phyloP scores from a whole-genome alignment of 2,888 invertebrate genomes.

The Pandemis cinnamomeana region DNA sequence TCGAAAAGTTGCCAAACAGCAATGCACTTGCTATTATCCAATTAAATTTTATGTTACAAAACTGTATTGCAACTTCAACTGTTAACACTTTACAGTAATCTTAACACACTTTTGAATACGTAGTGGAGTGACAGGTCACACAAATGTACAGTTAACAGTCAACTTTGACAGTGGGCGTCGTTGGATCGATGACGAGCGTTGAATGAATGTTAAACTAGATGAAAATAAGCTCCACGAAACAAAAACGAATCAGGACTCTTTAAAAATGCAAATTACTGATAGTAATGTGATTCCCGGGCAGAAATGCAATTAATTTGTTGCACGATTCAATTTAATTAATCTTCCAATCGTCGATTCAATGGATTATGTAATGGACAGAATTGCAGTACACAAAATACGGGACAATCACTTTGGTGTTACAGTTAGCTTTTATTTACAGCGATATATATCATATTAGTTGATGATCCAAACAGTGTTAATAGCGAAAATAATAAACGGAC shows the following conservation, averaged over 20 bases:
- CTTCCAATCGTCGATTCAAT: conserved; percentile 26
- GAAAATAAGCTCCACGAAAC: not conserved
- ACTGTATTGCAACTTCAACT: not conserved
- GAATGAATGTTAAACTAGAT: not conserved
- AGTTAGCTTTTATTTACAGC: not conserved
- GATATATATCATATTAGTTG: not conserved
- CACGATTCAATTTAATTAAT: conserved; percentile 33
- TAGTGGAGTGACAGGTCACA: not conserved
- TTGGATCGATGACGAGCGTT: not conserved
- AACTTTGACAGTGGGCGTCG: not conserved
- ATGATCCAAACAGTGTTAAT: not conserved
- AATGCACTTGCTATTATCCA: not conserved
- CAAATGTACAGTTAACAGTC: not conserved
- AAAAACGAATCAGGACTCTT: not conserved
- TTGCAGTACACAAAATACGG: not conserved
- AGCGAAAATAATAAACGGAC: not conserved
- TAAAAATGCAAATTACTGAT: conserved; percentile 12
- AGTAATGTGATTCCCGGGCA: conserved; percentile 9
- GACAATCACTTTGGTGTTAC: not conserved
- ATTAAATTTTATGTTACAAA: not conserved
- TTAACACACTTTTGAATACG: not conserved
- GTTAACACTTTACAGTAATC: not conserved
- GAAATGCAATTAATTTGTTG: conserved; percentile 35
- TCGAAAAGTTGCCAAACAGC: not conserved
- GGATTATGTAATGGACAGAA: conserved; percentile 31